Evolutionary conservation across 2,888 invertebrate species (phyloP).

Genomic region (Synanthedon tipuliformis): DNA sequence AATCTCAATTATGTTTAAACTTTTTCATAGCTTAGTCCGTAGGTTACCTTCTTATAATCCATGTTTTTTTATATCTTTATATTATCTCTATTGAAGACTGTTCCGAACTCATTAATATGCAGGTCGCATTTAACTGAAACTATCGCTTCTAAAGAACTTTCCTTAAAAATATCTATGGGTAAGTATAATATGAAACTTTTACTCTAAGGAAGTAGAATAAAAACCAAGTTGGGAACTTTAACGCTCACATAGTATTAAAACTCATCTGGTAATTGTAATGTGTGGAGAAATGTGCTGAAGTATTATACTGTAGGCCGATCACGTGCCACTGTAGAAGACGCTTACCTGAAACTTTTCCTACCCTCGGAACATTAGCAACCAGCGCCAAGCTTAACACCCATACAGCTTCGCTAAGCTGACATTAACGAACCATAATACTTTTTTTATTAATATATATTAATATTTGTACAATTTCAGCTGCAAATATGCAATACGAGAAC

Average conservation of each 20-base stretch:
- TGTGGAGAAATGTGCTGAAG: not conserved
- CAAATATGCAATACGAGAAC: no score
- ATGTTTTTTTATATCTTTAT: no score
- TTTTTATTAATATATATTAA: not conserved
- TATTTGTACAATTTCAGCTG: no score
- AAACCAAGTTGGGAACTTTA: not conserved
- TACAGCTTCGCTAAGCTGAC: conserved; percentile 1
- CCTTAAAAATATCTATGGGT: no score
- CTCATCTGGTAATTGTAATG: not conserved
- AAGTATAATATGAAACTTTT: no score
- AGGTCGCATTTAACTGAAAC: no score
- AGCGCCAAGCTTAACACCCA: conserved; percentile 19
- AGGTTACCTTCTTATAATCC: no score
- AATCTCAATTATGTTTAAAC: no score
- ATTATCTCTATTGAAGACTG: no score
- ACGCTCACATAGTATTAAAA: not conserved
- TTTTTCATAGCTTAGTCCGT: no score
- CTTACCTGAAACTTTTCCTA: conserved; percentile 67
- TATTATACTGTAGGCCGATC: conserved; percentile 35
- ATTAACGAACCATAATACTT: not conserved
- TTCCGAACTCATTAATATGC: no score
- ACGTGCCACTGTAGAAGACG: conserved; percentile 60
- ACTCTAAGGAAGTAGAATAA: not conserved
- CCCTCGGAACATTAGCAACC: conserved; percentile 64
- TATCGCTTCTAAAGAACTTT: no score